Conservation (phyloP, 2,113 vertebrate genomes). For the Forbesichthys papilliferus region DNA sequence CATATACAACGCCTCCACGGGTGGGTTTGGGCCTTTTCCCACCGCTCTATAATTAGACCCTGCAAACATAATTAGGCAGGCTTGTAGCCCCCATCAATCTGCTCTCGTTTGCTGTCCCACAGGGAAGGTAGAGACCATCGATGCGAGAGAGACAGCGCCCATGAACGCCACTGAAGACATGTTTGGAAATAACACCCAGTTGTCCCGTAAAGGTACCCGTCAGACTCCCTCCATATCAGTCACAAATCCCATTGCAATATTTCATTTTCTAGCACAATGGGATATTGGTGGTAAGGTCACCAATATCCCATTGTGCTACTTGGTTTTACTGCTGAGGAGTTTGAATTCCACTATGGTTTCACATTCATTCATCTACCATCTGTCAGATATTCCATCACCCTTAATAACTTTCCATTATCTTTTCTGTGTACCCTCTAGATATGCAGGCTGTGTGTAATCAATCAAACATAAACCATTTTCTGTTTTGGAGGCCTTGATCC, state of each 20-base stretch:
- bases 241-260: background rate
- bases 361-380: background rate
- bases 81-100: background rate
- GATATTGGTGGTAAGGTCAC: background rate
- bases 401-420: background rate
- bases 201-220: conserved; percentile 82
- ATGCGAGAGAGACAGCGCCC: conserved; percentile 91
- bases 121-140: conserved; percentile 91
- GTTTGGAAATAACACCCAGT: conserved; percentile 84
- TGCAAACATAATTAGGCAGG: too few relatives aligned
- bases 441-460: background rate
- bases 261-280: conserved; percentile 5
- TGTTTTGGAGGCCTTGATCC: background rate
- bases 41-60: background rate
- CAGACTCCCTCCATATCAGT: too few relatives aligned
- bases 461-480: background rate
- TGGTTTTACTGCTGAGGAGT: conserved; percentile 8
- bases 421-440: background rate
- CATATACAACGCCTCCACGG: conserved; percentile 83
- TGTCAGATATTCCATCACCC: background rate
- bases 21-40: conserved; percentile 64
- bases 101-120: conserved; percentile 34
- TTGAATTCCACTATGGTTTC: conserved; percentile 10
- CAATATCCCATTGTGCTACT: too few relatives aligned
- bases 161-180: conserved; percentile 72